These are phyloP conservation scores for Chrysomallon squamiferum DNA, from an alignment of 1,140 invertebrate genomes.

Conservation along the genomic window DNA sequence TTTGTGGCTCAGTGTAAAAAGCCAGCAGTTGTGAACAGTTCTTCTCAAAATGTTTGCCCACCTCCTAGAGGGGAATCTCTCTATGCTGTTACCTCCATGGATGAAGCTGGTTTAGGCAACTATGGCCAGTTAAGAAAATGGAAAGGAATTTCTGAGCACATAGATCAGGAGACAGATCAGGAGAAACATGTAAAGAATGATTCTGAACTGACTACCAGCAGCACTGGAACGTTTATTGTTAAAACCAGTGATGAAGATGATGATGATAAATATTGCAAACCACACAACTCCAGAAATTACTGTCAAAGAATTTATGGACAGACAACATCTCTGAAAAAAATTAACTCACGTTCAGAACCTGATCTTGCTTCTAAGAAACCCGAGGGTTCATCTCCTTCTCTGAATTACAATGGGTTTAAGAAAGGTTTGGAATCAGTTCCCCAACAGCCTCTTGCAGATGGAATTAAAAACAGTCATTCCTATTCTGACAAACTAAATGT, in stretches of 20 bases:
- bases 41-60: background rate
- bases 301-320: no score
- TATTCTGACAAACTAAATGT: conserved; percentile 7
- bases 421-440: background rate
- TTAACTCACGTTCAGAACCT: conserved; percentile 39
- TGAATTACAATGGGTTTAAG: conserved; percentile 9
- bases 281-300: no score
- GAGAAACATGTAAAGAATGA: background rate
- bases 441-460: background rate
- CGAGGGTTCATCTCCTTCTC: conserved; percentile 29
- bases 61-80: background rate
- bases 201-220: conserved; percentile 22
- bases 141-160: conserved; percentile 14
- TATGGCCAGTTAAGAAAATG: conserved; percentile 24
- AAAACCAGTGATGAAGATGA: conserved; percentile 48
- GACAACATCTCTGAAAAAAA: no score
- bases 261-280: background rate
- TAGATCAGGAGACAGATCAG: conserved; percentile 4
- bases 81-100: background rate
- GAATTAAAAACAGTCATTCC: background rate
- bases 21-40: background rate
- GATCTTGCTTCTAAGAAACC: conserved; percentile 19
- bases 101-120: background rate
- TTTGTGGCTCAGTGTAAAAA: conserved; percentile 32
- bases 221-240: conserved; percentile 54